Percentiles rank a stretch among this genome's conserved stretches.
Evolutionary conservation across 2,113 vertebrate genomes (phyloP).

Genomic region (Pterocles orientalis): DNA sequence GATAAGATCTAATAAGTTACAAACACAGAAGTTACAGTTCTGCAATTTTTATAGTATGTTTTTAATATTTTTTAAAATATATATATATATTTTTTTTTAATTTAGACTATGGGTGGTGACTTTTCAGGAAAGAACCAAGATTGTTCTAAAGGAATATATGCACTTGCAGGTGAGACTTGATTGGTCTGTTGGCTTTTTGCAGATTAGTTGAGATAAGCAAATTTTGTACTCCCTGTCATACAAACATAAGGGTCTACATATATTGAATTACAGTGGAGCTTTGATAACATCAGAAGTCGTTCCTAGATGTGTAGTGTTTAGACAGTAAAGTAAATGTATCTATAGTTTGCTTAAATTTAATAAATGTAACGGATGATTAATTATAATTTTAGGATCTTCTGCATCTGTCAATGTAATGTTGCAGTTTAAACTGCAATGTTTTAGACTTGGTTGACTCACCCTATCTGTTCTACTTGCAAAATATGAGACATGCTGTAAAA

Average conservation of each 20-base stretch:
- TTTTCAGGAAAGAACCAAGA: constrained; percentile 98
- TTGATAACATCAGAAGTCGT: neutral
- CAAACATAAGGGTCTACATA: neutral
- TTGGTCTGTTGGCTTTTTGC: neutral
- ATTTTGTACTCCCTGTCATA: neutral
- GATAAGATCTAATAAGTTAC: neutral
- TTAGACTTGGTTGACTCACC: neutral
- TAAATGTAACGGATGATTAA: neutral
- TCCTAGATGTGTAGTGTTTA: neutral
- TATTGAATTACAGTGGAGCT: neutral
- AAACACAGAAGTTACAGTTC: neutral
- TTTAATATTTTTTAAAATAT: neutral
- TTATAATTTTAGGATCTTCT: neutral
- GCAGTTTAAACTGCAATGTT: neutral
- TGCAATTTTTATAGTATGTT: neutral
- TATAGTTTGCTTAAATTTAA: neutral
- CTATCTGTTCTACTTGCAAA: neutral
- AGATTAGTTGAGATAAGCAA: neutral
- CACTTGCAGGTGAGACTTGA: constrained; percentile 85
- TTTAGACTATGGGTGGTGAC: constrained; percentile 97
- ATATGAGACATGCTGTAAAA: neutral
- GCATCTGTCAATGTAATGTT: neutral
- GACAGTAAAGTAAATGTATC: neutral
- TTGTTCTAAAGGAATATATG: constrained; percentile 98
- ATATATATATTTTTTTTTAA: neutral